phyloP scores from a whole-genome alignment of 2,797 vertebrate species.

The Dipus sagitta region DNA sequence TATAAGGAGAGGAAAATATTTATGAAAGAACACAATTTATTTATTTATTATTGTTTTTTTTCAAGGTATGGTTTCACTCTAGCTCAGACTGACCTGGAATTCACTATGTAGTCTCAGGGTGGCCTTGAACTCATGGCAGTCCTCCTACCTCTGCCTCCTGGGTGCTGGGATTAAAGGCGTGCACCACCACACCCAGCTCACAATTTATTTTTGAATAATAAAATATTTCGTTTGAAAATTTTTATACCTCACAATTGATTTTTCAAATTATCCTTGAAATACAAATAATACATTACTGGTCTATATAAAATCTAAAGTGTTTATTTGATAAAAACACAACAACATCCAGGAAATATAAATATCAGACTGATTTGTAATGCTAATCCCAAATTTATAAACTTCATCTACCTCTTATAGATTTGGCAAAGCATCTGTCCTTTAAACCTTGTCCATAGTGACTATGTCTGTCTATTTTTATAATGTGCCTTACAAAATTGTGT shows the following conservation, averaged over 20 bases:
- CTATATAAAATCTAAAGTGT: neutral
- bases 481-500: conserved; percentile 75
- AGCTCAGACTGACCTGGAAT: too few relatives aligned
- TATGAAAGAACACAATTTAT: conserved; percentile 1
- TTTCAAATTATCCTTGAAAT: neutral
- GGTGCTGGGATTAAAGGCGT: too few relatives aligned
- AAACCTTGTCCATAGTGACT: neutral
- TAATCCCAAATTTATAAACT: neutral
- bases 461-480: conserved; percentile 67
- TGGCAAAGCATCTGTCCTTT: conserved; percentile 55
- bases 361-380: conserved; percentile 2
- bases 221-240: conserved; percentile 26
- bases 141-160: too few relatives aligned
- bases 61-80: too few relatives aligned
- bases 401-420: conserved; percentile 75
- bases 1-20: neutral
- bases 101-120: too few relatives aligned
- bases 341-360: conserved; percentile 63
- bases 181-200: neutral
- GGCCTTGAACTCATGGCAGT: too few relatives aligned
- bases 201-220: conserved; percentile 39
- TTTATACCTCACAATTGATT: neutral
- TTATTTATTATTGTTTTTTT: neutral
- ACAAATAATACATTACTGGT: neutral
- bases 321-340: neutral